A percentile compares a stretch with the other conserved stretches of the same genome.
These are phyloP conservation scores for Tinea trinotella DNA, from an alignment of 2,888 invertebrate species.

Conservation along the genomic window DNA sequence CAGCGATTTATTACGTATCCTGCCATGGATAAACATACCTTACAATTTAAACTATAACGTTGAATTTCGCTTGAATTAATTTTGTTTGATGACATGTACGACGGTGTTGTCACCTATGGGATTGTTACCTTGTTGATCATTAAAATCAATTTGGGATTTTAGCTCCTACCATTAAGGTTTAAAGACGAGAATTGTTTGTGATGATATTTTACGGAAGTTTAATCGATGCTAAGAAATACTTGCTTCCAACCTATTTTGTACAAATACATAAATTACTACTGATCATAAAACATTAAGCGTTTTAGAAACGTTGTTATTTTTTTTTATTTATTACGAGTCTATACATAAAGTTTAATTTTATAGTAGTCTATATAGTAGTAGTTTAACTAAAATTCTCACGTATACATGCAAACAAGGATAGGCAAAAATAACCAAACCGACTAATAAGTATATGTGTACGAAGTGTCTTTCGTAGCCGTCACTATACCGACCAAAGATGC, in stretches of 20 bases:
- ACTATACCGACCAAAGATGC: too few relatives aligned
- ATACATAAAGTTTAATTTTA: too few relatives aligned
- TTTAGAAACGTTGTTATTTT: too few relatives aligned
- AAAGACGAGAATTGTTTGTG: not conserved
- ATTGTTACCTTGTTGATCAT: slow-evolving; percentile 13
- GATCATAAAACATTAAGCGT: too few relatives aligned
- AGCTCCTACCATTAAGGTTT: not conserved
- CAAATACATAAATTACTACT: too few relatives aligned
- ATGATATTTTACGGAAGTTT: not conserved
- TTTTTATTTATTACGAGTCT: too few relatives aligned
- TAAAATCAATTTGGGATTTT: not conserved
- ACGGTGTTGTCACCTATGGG: slow-evolving; percentile 15
- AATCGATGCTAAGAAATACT: not conserved
- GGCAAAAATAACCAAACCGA: too few relatives aligned
- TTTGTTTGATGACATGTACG: not conserved
- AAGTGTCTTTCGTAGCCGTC: too few relatives aligned
- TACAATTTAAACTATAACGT: not conserved
- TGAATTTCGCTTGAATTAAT: not conserved
- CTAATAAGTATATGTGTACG: too few relatives aligned
- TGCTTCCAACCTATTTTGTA: not conserved
- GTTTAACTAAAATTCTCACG: too few relatives aligned
- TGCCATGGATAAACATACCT: not conserved
- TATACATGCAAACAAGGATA: too few relatives aligned
- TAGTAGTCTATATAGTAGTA: too few relatives aligned
- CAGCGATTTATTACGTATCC: not conserved